A percentile compares a stretch with the other conserved stretches of the same genome.
phyloP scores from a whole-genome alignment of 35 echinoderm and acorn worm genomes.

The Ophioderma brevispina region DNA sequence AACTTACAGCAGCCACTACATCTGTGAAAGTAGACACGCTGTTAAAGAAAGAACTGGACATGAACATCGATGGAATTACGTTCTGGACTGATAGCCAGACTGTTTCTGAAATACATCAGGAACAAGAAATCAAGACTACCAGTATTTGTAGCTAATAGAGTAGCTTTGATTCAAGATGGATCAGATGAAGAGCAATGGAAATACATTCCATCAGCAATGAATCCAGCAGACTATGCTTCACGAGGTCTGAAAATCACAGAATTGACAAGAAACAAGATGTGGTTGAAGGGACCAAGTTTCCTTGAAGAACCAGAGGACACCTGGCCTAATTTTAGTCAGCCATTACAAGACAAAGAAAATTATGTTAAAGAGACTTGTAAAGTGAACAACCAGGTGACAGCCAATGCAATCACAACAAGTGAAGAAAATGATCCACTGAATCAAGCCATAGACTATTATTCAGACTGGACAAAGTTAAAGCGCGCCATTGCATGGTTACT shows the following conservation, averaged over 20 bases:
- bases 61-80: constrained; percentile 3
- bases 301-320: constrained; percentile 5
- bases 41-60: constrained; percentile 26
- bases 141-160: constrained; percentile 53
- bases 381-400: constrained; percentile 5
- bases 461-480: constrained; percentile 23
- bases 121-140: constrained; percentile 29
- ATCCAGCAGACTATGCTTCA: constrained; percentile 51
- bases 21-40: constrained; percentile 31
- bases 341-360: not conserved
- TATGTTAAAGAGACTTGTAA: constrained; percentile 5
- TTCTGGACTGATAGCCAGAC: constrained; percentile 57
- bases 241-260: constrained; percentile 26
- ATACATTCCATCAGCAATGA: constrained; percentile 24
- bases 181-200: constrained; percentile 22
- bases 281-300: constrained; percentile 54
- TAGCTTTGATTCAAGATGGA: constrained; percentile 47
- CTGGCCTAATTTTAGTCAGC: not conserved
- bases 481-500: constrained; percentile 15
- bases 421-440: not conserved
- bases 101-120: constrained; percentile 56
- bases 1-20: constrained; percentile 46
- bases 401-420: not conserved
- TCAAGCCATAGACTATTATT: not conserved
- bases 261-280: not conserved